These are phyloP conservation scores for Syndactyla subalaris DNA, from an alignment of 2,797 vertebrate species.

Conservation along the genomic window DNA sequence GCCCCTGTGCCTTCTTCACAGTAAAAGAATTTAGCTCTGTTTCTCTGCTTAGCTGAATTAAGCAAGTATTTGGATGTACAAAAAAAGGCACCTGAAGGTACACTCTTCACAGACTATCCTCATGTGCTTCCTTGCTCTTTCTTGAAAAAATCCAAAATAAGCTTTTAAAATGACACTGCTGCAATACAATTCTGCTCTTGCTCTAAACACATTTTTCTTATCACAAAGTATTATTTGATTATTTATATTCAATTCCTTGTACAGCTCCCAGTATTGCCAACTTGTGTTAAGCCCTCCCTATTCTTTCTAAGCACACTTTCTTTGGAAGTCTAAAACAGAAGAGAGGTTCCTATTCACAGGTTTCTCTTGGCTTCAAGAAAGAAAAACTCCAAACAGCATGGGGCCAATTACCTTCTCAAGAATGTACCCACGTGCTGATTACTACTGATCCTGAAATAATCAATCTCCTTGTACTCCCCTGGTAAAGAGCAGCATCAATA, in stretches of 20 bases:
- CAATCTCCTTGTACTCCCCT: constrained; percentile 52
- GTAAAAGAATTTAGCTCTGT: not conserved
- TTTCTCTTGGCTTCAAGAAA: constrained; percentile 32
- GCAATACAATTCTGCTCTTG: not conserved
- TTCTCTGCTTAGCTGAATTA: not conserved
- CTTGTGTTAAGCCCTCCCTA: not conserved
- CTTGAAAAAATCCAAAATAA: not conserved
- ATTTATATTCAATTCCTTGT: not conserved
- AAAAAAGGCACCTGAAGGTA: not conserved
- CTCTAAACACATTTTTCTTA: not conserved
- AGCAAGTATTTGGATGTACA: not conserved
- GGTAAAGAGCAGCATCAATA: constrained; percentile 55
- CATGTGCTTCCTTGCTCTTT: not conserved
- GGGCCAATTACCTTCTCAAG: constrained; percentile 62
- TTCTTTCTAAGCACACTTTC: constrained; percentile 15
- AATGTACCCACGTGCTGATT: constrained; percentile 39
- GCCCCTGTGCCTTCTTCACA: not conserved
- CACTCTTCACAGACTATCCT: not conserved
- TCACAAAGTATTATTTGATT: not conserved
- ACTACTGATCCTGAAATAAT: constrained; percentile 55
- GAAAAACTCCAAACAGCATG: constrained; percentile 23
- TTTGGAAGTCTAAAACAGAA: constrained; percentile 16
- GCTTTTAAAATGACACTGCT: not conserved
- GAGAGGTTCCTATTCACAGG: constrained; percentile 42
- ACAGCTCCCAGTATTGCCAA: not conserved